Base-by-base conservation (phyloP, 2,888 invertebrate genomes). In the Troides helena region DNA sequence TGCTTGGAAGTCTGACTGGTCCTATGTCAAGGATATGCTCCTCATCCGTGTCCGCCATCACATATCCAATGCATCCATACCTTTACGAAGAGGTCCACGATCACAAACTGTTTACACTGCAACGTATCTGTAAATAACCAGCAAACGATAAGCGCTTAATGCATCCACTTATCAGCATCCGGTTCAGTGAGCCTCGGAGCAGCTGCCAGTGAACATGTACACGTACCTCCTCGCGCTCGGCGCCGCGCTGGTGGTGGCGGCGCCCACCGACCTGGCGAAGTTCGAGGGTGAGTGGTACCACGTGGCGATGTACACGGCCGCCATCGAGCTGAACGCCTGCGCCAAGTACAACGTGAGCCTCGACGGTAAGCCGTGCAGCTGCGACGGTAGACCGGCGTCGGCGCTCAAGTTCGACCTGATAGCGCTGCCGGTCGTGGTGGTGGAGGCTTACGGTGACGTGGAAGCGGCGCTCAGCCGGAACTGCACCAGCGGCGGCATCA, bases 201-300 rank as follows among this genome's bases (percentile, higher is more conserved):
- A 1, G 4, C 39, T 17, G 23, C 8, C 21, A 17, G n/a, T 60
- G 14, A 46, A 62, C 62, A 62, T 46, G 3, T 17, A 18, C 21
- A 58, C 25, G 14, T 2, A 58, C 0, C 21, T 50, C 6, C 23
- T 68, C 4, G 30, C 62, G 14, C 5, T 46, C 1, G 12, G 10
- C 1, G 12, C 57, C 3, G n/a, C 30, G 14, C 6, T 30, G 23
- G n/a, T 36, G 8, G 4, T 64, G 5, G 39, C 62, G 18, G 21
- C 0, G 12, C 8, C 39, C 39, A 63, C 66, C 17, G 63, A 70
- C 43, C 14, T 70, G 0, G n/a, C 39, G 5, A 70, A 67, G 7
- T 70, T 70, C 56, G 56, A 59, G 4, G 70, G 70, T 2, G 70
- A 70, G 60, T 70, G 70, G 70, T 56, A 36, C n/a, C 70, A 67